Evolutionary conservation across 2,888 invertebrate species (phyloP), one percentile per base, ranked within the genome.

Genomic region (Nemotelus pantherinus): DNA sequence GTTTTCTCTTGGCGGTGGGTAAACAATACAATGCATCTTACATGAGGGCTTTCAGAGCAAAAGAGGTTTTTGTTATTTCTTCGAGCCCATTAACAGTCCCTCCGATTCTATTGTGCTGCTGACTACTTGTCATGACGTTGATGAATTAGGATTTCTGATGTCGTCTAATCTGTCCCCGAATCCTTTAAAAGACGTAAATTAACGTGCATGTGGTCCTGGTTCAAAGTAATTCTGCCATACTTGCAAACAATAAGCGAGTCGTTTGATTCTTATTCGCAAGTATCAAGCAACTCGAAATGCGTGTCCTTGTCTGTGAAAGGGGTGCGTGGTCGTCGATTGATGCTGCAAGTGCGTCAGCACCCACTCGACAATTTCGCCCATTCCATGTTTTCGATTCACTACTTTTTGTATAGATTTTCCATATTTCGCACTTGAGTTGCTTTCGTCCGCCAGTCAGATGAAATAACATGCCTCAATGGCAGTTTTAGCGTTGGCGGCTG

Each of bases 391-490:
- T 70, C 53, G 41, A 41, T 53, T 41, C 9, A 70, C 67, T 70
- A 70, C 70, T 39, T 63, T 48, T 74, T 74, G 74, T 74, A 68
- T n/a, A 45, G 72, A 72, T 72, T 72, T 72, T 63, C 70, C 63
- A 74, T 74, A 74, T 74, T 74, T 74, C 25, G 74, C 74, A 74
- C 74, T 74, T 63, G 74, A 74, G 74, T 74, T 60, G 74, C 60
- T 63, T 63, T 48, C 74, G 63, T 45, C 50, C 63, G 63, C 39
- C 60, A 60, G 63, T 60, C 63, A 57, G 58, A 45, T 72, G 50
- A 48, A 60, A 74, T 57, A 74, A 74, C 74, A 74, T 48, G 9
- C 44, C 70, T 55, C 7, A 9, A 5, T 63, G 7, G 48, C 60
- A 25, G 25, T 25, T 25, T 25, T 25, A 25, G 25, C 25, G 25